These are phyloP conservation scores for Lithobates sylvaticus DNA, from an alignment of 2,797 vertebrate species.

Conservation along the genomic window DNA sequence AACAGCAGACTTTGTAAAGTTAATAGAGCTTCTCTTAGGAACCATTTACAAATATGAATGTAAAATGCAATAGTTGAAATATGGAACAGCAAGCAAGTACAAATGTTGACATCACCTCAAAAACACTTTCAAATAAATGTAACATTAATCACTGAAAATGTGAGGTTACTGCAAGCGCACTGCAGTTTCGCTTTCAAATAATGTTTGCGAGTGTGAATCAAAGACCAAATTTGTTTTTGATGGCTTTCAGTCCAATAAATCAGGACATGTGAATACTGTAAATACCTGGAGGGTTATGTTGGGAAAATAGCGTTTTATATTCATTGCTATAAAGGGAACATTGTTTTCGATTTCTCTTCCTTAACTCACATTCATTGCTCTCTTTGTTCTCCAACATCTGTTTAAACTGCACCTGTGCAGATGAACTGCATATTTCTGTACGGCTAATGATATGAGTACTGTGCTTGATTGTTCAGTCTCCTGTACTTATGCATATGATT, in stretches of 20 bases:
- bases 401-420: constrained; percentile 21
- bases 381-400: constrained; percentile 50
- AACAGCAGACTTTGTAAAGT: too few relatives aligned
- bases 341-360: constrained; percentile 7
- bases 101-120: too few relatives aligned
- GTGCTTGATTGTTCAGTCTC: constrained; percentile 36
- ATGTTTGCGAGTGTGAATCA: too few relatives aligned
- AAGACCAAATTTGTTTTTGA: too few relatives aligned
- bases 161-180: too few relatives aligned
- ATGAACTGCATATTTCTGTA: constrained; percentile 34
- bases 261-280: not conserved
- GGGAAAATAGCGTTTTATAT: not conserved
- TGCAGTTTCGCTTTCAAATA: too few relatives aligned
- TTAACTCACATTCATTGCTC: not conserved
- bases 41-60: too few relatives aligned
- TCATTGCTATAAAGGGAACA: not conserved
- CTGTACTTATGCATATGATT: constrained; percentile 58
- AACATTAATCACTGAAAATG: too few relatives aligned
- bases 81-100: too few relatives aligned
- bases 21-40: too few relatives aligned
- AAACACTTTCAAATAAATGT: too few relatives aligned
- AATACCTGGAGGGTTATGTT: not conserved
- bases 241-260: not conserved
- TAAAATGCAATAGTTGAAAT: too few relatives aligned
- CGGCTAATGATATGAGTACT: constrained; percentile 50